Evolutionary conservation across 1,140 invertebrate species (phyloP).

Genomic region (Linepithema humile): DNA sequence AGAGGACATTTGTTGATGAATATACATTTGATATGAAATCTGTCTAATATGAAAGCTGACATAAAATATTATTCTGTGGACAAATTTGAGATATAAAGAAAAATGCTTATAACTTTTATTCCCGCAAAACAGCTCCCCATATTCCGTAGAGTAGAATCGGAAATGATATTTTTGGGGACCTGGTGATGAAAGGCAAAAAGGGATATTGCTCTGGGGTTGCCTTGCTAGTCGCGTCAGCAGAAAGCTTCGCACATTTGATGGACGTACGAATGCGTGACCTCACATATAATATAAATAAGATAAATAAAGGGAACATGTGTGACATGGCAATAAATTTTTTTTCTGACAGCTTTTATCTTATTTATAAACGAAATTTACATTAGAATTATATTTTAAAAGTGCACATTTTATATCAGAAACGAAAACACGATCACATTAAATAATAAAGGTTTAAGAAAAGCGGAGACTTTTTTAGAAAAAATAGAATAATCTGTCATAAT

Average conservation of each 20-base stretch:
- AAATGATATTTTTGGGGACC: slow-evolving; percentile 18
- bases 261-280: background rate
- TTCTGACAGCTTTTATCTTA: slow-evolving; percentile 3
- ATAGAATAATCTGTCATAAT: background rate
- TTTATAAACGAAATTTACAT: background rate
- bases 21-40: slow-evolving; percentile 6
- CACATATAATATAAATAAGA: background rate
- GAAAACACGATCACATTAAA: background rate
- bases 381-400: background rate
- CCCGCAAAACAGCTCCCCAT: background rate
- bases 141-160: background rate
- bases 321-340: background rate
- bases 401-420: background rate
- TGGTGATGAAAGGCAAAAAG: slow-evolving; percentile 14
- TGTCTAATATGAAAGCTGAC: background rate
- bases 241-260: slow-evolving; percentile 15
- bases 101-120: slow-evolving; percentile 32
- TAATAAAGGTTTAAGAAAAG: background rate
- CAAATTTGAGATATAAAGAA: slow-evolving; percentile 14
- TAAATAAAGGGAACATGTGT: background rate
- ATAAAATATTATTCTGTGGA: background rate
- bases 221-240: slow-evolving; percentile 28
- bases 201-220: slow-evolving; percentile 1
- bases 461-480: background rate
- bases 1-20: background rate